phyloP scores from a whole-genome alignment of 2,797 vertebrate species.

The Malurus leucopterus region DNA sequence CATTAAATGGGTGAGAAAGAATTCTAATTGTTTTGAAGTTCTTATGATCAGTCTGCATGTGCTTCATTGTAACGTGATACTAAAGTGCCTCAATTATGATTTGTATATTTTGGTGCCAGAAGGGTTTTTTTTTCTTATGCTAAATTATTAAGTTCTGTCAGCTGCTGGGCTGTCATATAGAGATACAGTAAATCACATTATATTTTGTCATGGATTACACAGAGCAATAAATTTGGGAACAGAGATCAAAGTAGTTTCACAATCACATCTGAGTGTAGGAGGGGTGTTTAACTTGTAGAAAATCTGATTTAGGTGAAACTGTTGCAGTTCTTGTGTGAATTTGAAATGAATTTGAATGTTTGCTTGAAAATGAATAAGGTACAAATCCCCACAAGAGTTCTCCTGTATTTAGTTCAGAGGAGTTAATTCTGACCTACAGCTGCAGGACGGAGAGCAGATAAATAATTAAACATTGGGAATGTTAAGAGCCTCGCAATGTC shows the following conservation, averaged over 20 bases:
- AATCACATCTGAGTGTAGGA: constrained; percentile 87
- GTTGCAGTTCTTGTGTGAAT: constrained; percentile 72
- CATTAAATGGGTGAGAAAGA: constrained; percentile 67
- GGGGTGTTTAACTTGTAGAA: constrained; percentile 80
- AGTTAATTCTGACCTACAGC: constrained; percentile 59
- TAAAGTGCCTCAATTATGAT: constrained; percentile 74
- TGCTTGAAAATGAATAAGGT: constrained; percentile 66
- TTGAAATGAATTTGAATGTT: constrained; percentile 73
- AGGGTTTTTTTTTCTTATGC: constrained; percentile 77
- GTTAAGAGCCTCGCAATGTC: background rate
- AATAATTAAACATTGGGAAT: constrained; percentile 51
- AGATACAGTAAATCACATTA: constrained; percentile 97
- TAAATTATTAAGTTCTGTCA: constrained; percentile 88
- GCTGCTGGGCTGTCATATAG: constrained; percentile 88
- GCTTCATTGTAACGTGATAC: constrained; percentile 71
- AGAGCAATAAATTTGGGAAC: constrained; percentile 84
- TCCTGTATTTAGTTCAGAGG: constrained; percentile 43
- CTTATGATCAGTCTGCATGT: constrained; percentile 59
- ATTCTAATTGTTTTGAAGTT: constrained; percentile 76
- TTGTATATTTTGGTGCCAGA: constrained; percentile 78
- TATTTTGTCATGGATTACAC: constrained; percentile 92
- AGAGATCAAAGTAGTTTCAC: constrained; percentile 88
- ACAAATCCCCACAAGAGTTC: constrained; percentile 65
- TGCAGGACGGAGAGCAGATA: constrained; percentile 32
- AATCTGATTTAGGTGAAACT: constrained; percentile 82